These are phyloP conservation scores for Microctonus aethiopoides DNA, from an alignment of 2,888 invertebrate genomes.

Conservation along the genomic window DNA sequence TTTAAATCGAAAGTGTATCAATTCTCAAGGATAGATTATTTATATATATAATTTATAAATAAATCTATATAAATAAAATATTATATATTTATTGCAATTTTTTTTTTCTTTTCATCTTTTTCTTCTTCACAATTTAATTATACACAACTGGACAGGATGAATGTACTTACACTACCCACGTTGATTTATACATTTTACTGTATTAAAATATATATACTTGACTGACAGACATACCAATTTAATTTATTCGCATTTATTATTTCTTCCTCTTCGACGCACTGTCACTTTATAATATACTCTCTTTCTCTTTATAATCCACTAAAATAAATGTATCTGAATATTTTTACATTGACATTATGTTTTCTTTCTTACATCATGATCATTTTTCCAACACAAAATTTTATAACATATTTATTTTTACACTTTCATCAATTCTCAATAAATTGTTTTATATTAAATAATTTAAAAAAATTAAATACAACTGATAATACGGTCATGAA, in stretches of 20 bases:
- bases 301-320: not conserved
- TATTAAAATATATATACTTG: not conserved
- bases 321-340: not conserved
- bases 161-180: conserved; percentile 29
- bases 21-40: not conserved
- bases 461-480: too few relatives aligned
- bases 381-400: too few relatives aligned
- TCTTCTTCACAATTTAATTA: not conserved
- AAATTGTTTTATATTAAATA: too few relatives aligned
- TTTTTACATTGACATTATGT: not conserved
- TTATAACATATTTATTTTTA: too few relatives aligned
- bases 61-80: too few relatives aligned
- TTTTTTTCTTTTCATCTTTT: conserved; percentile 13
- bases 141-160: conserved; percentile 11
- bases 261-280: conserved; percentile 1
- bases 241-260: conserved; percentile 12
- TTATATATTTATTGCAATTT: too few relatives aligned
- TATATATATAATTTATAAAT: not conserved
- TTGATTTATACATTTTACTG: conserved; percentile 17
- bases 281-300: conserved; percentile 1
- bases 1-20: not conserved
- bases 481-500: too few relatives aligned
- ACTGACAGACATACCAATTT: conserved; percentile 20
- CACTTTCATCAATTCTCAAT: too few relatives aligned
- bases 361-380: not conserved